These are phyloP conservation scores for Lichenostomus cassidix DNA, from an alignment of 2,113 vertebrate genomes.

Conservation along the genomic window DNA sequence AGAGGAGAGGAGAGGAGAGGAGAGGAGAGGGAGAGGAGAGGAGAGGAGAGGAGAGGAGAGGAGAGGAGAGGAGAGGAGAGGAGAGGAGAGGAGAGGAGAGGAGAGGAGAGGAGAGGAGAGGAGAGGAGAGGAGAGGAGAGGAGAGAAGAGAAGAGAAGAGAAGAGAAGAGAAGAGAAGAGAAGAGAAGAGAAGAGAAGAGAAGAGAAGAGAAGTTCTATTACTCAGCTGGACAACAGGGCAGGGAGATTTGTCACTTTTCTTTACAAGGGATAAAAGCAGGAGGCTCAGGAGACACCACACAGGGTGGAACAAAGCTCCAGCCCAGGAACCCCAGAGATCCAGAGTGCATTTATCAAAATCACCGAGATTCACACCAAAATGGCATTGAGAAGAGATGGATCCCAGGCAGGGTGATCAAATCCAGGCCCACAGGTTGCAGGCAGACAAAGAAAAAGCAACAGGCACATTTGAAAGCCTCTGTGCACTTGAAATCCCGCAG, in stretches of 20 bases:
- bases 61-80: too few relatives aligned
- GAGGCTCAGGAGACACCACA: neutral
- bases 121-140: too few relatives aligned
- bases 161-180: too few relatives aligned
- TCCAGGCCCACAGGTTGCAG: neutral
- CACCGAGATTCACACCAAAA: neutral
- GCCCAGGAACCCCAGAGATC: neutral
- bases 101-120: too few relatives aligned
- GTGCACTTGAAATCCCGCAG: constrained; percentile 54
- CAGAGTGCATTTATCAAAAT: neutral
- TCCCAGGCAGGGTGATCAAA: neutral
- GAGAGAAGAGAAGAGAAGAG: too few relatives aligned
- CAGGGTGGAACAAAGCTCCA: neutral
- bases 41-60: too few relatives aligned
- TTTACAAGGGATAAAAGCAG: neutral
- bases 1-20: too few relatives aligned
- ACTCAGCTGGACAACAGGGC: neutral
- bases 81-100: too few relatives aligned
- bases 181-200: too few relatives aligned
- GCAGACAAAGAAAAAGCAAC: constrained; percentile 14
- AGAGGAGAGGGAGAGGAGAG: too few relatives aligned
- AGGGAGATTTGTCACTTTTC: neutral
- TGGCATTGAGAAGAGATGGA: fast-evolving
- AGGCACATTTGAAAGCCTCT: neutral
- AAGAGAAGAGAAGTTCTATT: neutral